These are phyloP conservation scores for Bos indicus DNA, from an alignment of 2,113 vertebrate genomes.

Conservation along the genomic window DNA sequence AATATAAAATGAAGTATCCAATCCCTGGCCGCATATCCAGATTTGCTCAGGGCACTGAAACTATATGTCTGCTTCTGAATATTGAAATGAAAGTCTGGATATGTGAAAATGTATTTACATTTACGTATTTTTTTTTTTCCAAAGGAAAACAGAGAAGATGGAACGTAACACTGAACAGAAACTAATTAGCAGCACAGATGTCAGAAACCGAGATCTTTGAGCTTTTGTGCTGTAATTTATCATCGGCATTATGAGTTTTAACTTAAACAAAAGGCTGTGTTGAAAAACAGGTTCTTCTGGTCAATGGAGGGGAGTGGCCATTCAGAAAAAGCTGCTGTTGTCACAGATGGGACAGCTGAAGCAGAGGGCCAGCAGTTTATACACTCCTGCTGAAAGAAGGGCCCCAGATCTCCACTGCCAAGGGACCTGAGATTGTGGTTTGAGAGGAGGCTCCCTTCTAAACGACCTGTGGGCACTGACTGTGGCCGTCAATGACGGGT, in stretches of 20 bases:
- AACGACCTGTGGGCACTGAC: rapidly evolving
- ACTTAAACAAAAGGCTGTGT: conserved; percentile 8
- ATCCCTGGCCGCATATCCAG: background rate
- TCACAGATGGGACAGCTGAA: background rate
- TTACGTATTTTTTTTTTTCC: background rate
- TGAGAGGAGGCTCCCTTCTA: background rate
- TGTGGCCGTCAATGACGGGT: rapidly evolving
- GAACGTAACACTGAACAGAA: background rate
- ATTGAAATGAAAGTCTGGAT: background rate
- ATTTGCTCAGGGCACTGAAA: background rate
- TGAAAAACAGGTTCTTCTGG: background rate
- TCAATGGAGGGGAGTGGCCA: background rate
- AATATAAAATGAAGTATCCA: background rate
- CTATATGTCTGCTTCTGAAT: background rate
- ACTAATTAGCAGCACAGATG: conserved; percentile 23
- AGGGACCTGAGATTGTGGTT: background rate
- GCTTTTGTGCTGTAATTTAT: background rate
- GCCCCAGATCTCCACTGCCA: background rate
- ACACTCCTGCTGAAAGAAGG: background rate
- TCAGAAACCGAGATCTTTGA: background rate
- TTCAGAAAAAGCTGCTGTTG: background rate
- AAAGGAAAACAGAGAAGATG: conserved; percentile 41
- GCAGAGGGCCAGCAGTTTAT: background rate
- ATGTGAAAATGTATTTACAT: conserved; percentile 11
- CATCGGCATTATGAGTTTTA: background rate